Evolutionary conservation across 2,888 invertebrate genomes (phyloP), one percentile per base, ranked within the genome.

Genomic region (Nomada fabriciana): DNA sequence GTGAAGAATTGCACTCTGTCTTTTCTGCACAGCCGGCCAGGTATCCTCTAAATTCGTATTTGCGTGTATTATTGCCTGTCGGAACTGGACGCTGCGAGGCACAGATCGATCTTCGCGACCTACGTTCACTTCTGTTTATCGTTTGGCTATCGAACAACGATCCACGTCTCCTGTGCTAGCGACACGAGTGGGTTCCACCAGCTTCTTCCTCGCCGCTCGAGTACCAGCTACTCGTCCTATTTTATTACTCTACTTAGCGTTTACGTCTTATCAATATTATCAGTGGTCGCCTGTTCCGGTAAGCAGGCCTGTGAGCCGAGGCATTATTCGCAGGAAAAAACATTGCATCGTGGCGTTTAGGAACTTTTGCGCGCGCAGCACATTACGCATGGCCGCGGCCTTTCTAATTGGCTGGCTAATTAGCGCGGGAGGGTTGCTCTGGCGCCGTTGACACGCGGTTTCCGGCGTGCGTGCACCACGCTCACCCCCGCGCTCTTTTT

Each of bases 331-430:
- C 78, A 69, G 79, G 79, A 86, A 88, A 15, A 84, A 88, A 80
- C 84, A 82, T 82, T 73, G 85, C 85, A 78, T 76, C 80, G 83
- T 84, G 84, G 85, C 85, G 87, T 91, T 93, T 93, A 93, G 93
- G 93, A 93, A 93, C 93, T 93, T 92, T 91, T 93, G 92, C 93
- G 93, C 93, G 93, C 93, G 93, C 93, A 93, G 91, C 91, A 93
- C 91, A 92, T 93, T 93, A 93, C 91, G 90, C 92, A 90, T 91
- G 91, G 91, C 92, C 91, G 90, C 89, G 88, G 77, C 76, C 76
- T 88, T 89, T 93, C 91, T 93, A 93, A 93, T 93, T 93, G 93
- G 93, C 91, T 89, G 92, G 90, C 90, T 93, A 93, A 93, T 93
- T 92, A 93, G 90, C 92, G 93, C 93, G 93, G 93, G 93, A 93